phyloP scores from a whole-genome alignment of 2,113 vertebrate genomes.

The Saguinus imperator region DNA sequence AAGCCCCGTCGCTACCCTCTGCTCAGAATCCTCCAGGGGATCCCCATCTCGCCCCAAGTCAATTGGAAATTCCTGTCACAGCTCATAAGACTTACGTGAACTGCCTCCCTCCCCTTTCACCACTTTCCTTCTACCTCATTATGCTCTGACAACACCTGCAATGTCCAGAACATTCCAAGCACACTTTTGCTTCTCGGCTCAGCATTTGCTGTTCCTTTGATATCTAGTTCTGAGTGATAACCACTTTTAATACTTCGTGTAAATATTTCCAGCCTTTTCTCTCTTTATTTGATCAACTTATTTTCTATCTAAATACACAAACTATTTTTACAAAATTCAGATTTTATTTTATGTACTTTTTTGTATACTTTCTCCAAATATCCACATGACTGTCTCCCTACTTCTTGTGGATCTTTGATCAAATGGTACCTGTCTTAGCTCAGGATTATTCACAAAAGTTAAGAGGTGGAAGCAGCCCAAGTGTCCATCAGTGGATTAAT shows the following conservation, averaged over 20 bases:
- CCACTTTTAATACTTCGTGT: not conserved
- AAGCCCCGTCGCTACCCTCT: not conserved
- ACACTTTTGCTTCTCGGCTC: not conserved
- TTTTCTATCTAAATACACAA: not conserved
- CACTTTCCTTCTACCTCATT: not conserved
- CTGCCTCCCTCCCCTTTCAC: not conserved
- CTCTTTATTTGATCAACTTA: not conserved
- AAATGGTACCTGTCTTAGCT: not conserved
- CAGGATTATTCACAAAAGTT: not conserved
- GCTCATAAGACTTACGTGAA: not conserved
- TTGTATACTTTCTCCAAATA: not conserved
- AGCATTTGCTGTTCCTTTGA: not conserved
- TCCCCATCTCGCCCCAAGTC: not conserved
- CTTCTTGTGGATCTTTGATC: not conserved
- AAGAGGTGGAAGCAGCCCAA: not conserved
- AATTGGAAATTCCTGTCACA: not conserved
- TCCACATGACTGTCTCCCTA: not conserved
- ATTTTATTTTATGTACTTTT: not conserved
- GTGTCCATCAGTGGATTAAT: not conserved
- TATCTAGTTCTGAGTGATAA: too few relatives aligned
- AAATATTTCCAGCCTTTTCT: not conserved
- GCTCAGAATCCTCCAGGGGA: not conserved
- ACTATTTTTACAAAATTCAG: not conserved
- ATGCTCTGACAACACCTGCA: not conserved
- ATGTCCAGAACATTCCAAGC: not conserved